Evolutionary conservation across 2,113 vertebrate species (phyloP).

Genomic region (Empidonax alnorum): DNA sequence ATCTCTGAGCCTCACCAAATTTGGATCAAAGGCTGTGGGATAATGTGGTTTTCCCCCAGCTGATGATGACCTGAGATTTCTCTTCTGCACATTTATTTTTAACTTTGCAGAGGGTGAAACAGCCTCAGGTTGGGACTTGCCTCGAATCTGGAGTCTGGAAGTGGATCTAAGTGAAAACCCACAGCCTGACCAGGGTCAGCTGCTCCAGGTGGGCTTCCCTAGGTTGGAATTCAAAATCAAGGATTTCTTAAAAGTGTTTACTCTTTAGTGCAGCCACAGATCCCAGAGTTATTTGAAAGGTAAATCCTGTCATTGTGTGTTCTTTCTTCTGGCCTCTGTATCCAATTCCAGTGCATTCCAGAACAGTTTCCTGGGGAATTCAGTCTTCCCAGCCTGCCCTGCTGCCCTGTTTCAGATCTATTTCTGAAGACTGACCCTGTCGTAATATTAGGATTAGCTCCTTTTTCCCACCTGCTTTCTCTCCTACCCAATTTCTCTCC

Average conservation of each 20-base stretch:
- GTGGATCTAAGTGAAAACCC: not conserved
- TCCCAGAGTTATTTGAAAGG: not conserved
- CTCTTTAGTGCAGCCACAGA: not conserved
- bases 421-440: not conserved
- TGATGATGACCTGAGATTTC: not conserved
- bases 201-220: not conserved
- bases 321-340: not conserved
- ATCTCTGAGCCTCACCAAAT: not conserved
- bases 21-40: not conserved
- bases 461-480: not conserved
- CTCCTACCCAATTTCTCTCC: not conserved
- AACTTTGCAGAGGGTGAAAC: not conserved
- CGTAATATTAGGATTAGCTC: not conserved
- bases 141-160: not conserved
- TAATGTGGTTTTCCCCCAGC: not conserved
- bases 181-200: not conserved
- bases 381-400: not conserved
- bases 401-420: not conserved
- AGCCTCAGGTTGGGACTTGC: not conserved
- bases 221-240: not conserved
- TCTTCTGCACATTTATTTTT: not conserved
- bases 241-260: not conserved
- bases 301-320: not conserved
- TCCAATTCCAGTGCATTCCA: not conserved
- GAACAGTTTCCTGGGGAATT: not conserved